Conservation (phyloP, 1,140 invertebrate species). For the Varroa destructor region DNA sequence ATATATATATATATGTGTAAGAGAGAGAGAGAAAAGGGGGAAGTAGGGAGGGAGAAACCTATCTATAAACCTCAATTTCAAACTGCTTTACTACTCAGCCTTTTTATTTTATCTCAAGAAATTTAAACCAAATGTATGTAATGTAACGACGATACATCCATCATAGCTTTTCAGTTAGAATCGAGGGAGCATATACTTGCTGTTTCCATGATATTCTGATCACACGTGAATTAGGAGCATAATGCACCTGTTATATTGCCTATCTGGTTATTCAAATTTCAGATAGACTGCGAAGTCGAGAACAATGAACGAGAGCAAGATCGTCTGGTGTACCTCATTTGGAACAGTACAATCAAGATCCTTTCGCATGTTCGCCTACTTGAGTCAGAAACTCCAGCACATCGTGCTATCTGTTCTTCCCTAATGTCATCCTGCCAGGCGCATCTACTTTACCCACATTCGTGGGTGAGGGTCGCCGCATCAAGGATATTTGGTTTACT, state of each 20-base stretch:
- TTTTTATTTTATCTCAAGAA: no score
- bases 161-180: no score
- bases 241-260: no score
- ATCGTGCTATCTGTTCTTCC: not conserved
- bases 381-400: not conserved
- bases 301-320: constrained; percentile 38
- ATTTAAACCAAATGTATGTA: no score
- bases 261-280: not conserved
- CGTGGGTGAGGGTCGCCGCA: constrained; percentile 59
- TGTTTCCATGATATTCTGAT: no score
- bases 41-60: no score
- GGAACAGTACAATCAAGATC: constrained; percentile 22
- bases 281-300: not conserved
- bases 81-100: no score
- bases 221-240: no score
- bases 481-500: constrained; percentile 59
- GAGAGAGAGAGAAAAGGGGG: no score
- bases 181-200: no score
- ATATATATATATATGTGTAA: not conserved
- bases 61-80: no score
- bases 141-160: no score
- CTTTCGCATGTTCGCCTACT: not conserved
- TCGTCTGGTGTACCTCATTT: not conserved
- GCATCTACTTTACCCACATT: constrained; percentile 50
- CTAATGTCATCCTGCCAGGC: not conserved